A percentile compares a stretch with the other conserved stretches of the same genome.
phyloP scores from a whole-genome alignment of 2,888 invertebrate species.

The Autographa gamma region DNA sequence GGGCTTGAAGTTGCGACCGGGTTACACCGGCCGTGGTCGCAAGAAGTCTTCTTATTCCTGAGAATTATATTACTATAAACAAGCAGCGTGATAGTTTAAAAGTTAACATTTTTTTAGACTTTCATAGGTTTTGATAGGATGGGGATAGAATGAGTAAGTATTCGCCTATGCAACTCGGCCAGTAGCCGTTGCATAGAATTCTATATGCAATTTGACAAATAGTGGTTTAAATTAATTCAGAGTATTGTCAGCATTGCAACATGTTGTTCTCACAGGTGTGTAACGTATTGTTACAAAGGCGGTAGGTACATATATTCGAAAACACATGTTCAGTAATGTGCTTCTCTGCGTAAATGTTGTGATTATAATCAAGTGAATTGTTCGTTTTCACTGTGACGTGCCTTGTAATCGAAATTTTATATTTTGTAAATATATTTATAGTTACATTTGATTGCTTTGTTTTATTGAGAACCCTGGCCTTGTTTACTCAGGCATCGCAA shows the following conservation, averaged over 20 bases:
- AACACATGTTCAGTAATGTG: slow-evolving; percentile 20
- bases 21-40: no score
- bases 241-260: background rate
- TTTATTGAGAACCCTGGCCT: slow-evolving; percentile 27
- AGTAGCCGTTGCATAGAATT: no score
- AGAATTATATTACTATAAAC: no score
- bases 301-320: background rate
- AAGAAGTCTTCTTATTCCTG: no score
- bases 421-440: slow-evolving; percentile 77
- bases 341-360: slow-evolving; percentile 58
- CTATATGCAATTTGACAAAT: background rate
- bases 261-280: background rate
- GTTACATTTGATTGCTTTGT: slow-evolving; percentile 40
- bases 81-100: no score
- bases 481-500: background rate
- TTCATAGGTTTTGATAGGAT: no score
- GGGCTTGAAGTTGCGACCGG: no score
- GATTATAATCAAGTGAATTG: slow-evolving; percentile 47
- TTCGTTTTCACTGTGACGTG: slow-evolving; percentile 58
- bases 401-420: slow-evolving; percentile 72
- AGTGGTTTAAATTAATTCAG: background rate
- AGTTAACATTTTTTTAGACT: no score
- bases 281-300: background rate
- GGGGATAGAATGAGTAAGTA: no score
- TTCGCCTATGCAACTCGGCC: no score